Evolutionary conservation across 2,113 vertebrate genomes (phyloP), one percentile per base, ranked within the genome.

Genomic region (Rutilus rutilus): DNA sequence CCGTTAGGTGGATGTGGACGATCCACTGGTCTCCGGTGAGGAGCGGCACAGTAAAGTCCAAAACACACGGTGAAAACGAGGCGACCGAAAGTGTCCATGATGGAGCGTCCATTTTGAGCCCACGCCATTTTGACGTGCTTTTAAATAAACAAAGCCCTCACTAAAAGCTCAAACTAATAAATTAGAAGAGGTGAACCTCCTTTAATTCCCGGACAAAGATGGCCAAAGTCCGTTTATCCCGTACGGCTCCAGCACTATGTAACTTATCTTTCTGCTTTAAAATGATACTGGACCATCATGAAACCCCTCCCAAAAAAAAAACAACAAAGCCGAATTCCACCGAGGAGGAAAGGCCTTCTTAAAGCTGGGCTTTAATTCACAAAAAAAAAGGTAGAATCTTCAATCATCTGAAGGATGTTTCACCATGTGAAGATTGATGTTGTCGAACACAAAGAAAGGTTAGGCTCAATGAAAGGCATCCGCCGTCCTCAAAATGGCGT

Each of bases 71-170:
- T 0, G 6, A 4, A 75, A 75, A 59, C 19, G 5, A 23, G 14
- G 17, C 4, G 69, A 17, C 12, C 69, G 39, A 65, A 30, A 73
- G 75, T 27, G 88, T 89, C 88, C 88, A 82, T 60, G 62, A 27
- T 52, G 65, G 54, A 93, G 91, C 95, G 94, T 96, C 95, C 95
- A 95, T 96, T 95, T 95, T 95, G 94, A 93, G 85, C 91, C 83
- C 92, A 92, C 94, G 93, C 94, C 94, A 94, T 95, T 94, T 94
- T 94, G 92, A 87, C 54, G 83, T 19, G 59, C 50, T 47, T 60
- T 47, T 60, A 25, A 39, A 87, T 25, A 86, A 39, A 78, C 7
- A 65, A 17, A 23, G 75, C 27, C 57, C 78, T 21, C 39, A 30
- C 59, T 81, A 65, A 27, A 36, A 36, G 10, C 42, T 82, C 33